These are phyloP conservation scores for Arge pagana DNA, from an alignment of 2,888 invertebrate species.

Conservation along the genomic window DNA sequence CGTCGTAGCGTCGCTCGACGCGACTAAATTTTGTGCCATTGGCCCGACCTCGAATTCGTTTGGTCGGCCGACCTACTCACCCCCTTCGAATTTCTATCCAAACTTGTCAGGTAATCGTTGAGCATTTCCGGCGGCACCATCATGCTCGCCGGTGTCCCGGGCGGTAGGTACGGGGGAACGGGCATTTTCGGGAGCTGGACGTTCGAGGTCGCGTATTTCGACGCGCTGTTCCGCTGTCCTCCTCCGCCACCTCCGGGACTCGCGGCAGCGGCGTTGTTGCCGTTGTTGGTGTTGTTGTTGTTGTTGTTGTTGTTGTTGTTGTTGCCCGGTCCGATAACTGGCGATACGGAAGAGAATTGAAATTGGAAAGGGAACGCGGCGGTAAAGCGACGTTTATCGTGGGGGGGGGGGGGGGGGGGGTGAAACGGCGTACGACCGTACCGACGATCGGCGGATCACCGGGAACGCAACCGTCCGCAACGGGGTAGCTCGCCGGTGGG, in stretches of 20 bases:
- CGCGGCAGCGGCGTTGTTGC: too few relatives aligned
- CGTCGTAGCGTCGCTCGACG: too few relatives aligned
- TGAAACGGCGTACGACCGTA: too few relatives aligned
- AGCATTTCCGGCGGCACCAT: conserved; percentile 48
- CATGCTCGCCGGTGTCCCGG: conserved; percentile 33
- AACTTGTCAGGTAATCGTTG: conserved; percentile 43
- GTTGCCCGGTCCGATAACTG: background rate
- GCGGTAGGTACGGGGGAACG: conserved; percentile 24
- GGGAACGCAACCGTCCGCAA: too few relatives aligned
- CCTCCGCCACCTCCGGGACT: conserved; percentile 31
- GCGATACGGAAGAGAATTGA: conserved; percentile 1
- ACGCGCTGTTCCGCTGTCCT: conserved; percentile 20
- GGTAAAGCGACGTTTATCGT: too few relatives aligned
- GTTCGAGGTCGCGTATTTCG: conserved; percentile 27
- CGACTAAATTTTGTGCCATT: conserved; percentile 12
- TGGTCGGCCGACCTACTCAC: conserved; percentile 48
- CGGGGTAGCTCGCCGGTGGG: too few relatives aligned
- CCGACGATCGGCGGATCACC: too few relatives aligned
- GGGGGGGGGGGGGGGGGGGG: too few relatives aligned
- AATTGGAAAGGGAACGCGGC: background rate
- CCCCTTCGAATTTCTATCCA: conserved; percentile 42
- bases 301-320: conserved; percentile 4
- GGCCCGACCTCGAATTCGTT: conserved; percentile 11
- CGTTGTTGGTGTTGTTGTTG: conserved; percentile 3
- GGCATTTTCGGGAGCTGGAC: conserved; percentile 32